Percentiles rank a stretch among this genome's conserved stretches.
Conservation (phyloP, 2,888 invertebrate genomes). For the Nasonia oneida region DNA sequence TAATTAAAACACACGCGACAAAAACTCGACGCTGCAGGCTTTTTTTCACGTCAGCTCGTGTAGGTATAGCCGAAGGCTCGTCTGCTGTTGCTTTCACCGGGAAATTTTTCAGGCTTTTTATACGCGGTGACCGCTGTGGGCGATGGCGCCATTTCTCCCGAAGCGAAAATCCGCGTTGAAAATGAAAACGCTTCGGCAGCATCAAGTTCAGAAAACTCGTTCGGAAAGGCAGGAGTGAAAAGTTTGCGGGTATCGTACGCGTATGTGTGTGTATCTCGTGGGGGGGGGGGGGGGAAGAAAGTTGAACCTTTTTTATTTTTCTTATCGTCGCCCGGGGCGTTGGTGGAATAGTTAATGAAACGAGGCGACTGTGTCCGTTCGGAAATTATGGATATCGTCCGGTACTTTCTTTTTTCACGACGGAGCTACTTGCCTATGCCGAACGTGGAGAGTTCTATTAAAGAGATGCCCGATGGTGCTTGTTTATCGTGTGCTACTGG, state of each 20-base stretch:
- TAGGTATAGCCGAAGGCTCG: neutral
- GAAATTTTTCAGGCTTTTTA: conserved; percentile 7
- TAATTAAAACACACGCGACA: neutral
- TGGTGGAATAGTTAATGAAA: conserved; percentile 42
- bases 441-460: neutral
- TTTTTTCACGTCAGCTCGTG: neutral
- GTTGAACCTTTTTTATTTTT: conserved; percentile 18
- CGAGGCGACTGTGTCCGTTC: neutral
- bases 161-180: neutral
- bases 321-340: neutral
- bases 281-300: conserved; percentile 22
- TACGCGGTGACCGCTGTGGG: neutral
- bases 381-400: neutral
- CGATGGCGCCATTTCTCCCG: neutral
- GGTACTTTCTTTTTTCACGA: conserved; percentile 28
- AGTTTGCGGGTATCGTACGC: conserved; percentile 1
- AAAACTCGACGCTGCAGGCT: neutral
- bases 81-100: conserved; percentile 7
- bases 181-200: neutral
- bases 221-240: conserved; percentile 42
- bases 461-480: too few relatives aligned
- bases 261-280: neutral
- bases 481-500: too few relatives aligned
- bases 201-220: conserved; percentile 39
- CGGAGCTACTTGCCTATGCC: neutral